Conservation (phyloP, 2,797 vertebrate genomes). For the Nannoperca australis region DNA sequence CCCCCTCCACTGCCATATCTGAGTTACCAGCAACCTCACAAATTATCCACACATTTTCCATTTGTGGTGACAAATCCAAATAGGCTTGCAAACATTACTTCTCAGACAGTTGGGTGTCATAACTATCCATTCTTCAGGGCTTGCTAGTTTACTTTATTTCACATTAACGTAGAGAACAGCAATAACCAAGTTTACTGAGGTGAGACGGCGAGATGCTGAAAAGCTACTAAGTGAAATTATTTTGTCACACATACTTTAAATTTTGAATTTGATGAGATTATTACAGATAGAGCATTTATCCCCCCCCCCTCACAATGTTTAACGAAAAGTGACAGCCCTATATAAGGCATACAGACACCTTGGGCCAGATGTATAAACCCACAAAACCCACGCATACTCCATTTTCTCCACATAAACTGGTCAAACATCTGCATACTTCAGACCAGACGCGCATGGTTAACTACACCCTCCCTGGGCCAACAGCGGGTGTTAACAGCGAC, state of each 20-base stretch:
- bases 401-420: too few relatives aligned
- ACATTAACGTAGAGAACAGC: not conserved
- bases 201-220: not conserved
- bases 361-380: too few relatives aligned
- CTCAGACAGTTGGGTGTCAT: constrained; percentile 2
- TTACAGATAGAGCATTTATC: not conserved
- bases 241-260: not conserved
- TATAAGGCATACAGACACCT: too few relatives aligned
- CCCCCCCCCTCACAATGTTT: not conserved
- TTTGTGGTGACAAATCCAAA: not conserved
- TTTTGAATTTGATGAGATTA: not conserved
- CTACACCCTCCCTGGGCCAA: not conserved
- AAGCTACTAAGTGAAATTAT: not conserved
- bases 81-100: not conserved
- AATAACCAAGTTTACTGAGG: not conserved
- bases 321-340: not conserved
- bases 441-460: not conserved
- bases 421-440: too few relatives aligned
- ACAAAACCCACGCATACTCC: too few relatives aligned
- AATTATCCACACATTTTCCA: not conserved
- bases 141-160: not conserved
- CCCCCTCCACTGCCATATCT: not conserved
- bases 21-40: not conserved
- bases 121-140: not conserved
- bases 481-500: constrained; percentile 2